phyloP scores from a whole-genome alignment of 2,888 invertebrate genomes.

The Scaptomyza parva region DNA sequence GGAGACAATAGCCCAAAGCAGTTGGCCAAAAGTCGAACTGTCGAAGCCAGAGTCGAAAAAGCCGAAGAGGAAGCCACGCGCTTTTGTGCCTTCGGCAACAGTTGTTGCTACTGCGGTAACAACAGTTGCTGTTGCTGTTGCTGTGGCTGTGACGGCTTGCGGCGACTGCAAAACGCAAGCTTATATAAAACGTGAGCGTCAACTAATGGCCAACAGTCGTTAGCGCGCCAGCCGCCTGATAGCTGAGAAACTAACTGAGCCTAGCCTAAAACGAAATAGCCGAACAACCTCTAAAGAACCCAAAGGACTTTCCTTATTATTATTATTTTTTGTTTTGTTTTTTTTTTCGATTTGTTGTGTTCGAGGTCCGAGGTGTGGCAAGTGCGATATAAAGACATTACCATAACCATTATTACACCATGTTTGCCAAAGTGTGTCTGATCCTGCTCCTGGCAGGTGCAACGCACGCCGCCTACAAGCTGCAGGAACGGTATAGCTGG shows the following conservation, averaged over 20 bases:
- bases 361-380: slow-evolving; percentile 3
- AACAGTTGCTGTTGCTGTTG: slow-evolving; percentile 5
- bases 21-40: slow-evolving; percentile 24
- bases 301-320: slow-evolving; percentile 16
- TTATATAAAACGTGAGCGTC: slow-evolving; percentile 68
- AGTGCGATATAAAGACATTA: background rate
- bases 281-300: too few relatives aligned
- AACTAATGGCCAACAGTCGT: slow-evolving; percentile 66
- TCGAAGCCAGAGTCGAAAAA: background rate
- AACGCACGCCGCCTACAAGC: slow-evolving; percentile 84
- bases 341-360: background rate
- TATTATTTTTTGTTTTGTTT: background rate
- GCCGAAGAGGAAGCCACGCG: slow-evolving; percentile 29
- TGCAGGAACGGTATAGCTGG: slow-evolving; percentile 91
- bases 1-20: slow-evolving; percentile 39
- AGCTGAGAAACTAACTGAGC: slow-evolving; percentile 29
- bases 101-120: slow-evolving; percentile 24
- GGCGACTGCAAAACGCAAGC: slow-evolving; percentile 52
- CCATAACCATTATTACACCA: slow-evolving; percentile 1
- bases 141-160: slow-evolving; percentile 10
- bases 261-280: too few relatives aligned
- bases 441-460: slow-evolving; percentile 30
- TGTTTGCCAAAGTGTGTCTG: slow-evolving; percentile 23
- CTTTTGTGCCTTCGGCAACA: slow-evolving; percentile 27
- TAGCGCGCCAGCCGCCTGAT: slow-evolving; percentile 63